Base-by-base conservation (phyloP, 2,113 vertebrate genomes). In the Symphodus melops region DNA sequence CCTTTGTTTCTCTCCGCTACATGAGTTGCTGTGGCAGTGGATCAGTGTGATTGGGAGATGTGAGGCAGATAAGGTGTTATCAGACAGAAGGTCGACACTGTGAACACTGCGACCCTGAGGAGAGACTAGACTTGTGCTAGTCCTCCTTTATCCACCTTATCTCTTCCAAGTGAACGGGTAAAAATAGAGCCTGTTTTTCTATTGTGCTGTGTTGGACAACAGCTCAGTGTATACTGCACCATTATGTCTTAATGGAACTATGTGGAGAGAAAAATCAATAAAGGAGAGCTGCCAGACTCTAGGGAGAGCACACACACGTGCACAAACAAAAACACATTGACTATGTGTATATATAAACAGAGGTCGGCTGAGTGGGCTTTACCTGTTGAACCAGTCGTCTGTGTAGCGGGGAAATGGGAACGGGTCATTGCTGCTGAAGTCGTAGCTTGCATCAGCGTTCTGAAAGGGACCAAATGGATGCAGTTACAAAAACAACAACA, bases 361-460 rank as follows among this genome's bases (percentile, higher is more conserved):
- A 33, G 25, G 55, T 52, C 5, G 55, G 72, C 68, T 69, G 72
- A 46, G 68, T 64, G 79, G 79, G 67, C 58, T 83, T 93, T 95
- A 99, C 98, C 98, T 99, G 97, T 99, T 99, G 91, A 99, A 99
- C 98, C 98, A 99, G 95, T 99, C 98, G 7, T 98, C 97, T 61
- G 98, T 99, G 68, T 99, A 99, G 72, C 98, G 97, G 3, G 98
- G 98, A 65, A 98, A 99, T 0, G 98, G 98, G 71, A 92, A 99
- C 3, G 97, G 98, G 86, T 99, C 98, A 0, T 99, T 99, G 90
- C 98, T 99, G 93, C 98, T 99, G 94, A 99, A 99, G 93, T 99
- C 98, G 0, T 97, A 99, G 92, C 98, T 99, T 84, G 98, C 98
- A 79, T 98, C 96, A 8, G 97, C 96, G 28, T 99, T 98, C 98